Evolutionary conservation across 2,888 invertebrate genomes (phyloP).

Genomic region (Orthosia gracilis): DNA sequence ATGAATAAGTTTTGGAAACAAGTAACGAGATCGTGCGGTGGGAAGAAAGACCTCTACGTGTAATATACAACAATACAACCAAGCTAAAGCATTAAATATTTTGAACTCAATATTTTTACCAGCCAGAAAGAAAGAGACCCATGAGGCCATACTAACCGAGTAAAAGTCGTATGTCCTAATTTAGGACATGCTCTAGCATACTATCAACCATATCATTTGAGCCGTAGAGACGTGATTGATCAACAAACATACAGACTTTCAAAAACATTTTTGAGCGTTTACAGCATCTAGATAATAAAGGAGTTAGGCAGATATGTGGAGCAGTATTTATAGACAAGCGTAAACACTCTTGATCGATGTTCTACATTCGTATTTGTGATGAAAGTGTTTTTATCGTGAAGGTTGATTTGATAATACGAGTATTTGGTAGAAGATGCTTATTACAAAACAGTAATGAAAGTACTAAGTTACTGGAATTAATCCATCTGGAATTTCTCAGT

Average conservation of each 20-base stretch:
- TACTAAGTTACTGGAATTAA: background rate
- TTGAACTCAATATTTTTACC: background rate
- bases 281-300: background rate
- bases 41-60: background rate
- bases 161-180: background rate
- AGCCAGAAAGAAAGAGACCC: background rate
- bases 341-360: conserved; percentile 37
- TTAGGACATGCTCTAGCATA: background rate
- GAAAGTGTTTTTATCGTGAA: conserved; percentile 3
- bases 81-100: background rate
- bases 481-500: too few relatives aligned
- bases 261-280: conserved; percentile 1
- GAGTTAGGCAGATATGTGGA: conserved; percentile 13
- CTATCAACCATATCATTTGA: background rate
- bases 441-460: background rate
- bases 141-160: background rate
- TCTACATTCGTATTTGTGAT: conserved; percentile 14
- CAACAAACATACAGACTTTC: background rate
- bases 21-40: background rate
- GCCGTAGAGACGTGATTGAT: background rate
- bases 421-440: background rate
- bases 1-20: background rate
- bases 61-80: background rate
- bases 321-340: conserved; percentile 37
- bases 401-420: background rate